Evolutionary conservation across 2,113 vertebrate genomes (phyloP), one percentile per base, ranked within the genome.

Genomic region (Helogale parvula): DNA sequence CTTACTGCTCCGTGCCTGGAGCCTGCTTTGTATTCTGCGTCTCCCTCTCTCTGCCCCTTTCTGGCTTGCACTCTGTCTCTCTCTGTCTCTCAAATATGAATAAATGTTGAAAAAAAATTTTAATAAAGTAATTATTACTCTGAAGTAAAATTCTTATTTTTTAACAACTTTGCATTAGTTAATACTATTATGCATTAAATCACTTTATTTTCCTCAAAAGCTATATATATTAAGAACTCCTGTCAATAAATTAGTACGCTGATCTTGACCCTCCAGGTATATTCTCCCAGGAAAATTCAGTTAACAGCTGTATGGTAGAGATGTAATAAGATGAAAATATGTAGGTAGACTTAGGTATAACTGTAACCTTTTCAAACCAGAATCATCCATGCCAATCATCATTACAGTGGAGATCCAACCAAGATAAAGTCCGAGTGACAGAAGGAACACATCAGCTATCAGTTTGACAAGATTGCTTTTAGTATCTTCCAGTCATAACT

Each of bases 301-400:
- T n/a, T n/a, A 60, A 19, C 15, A 86, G 23, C 7, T 72, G 16
- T 94, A 21, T 65, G 1, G 7, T 79, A 63, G 1, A 94, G 45
- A 95, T 16, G 63, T 38, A 68, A 3, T 25, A 82, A 27, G 5
- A 79, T 54, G 79, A 91, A 88, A 38, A 83, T 54, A 63, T 72
- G 82, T 96, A 72, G 79, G 29, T 27, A 86, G 72, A 86, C 23
- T 80, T 96, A 60, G 23, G 14, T 93, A 71, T 38, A 72, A 74
- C 60, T 94, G 35, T 96, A 94, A 83, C 25, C 19, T 94, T 97
- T 96, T 80, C 13, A 92, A 89, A 54, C 47, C 12, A 90, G 31
- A 87, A 68, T 76, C 50, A 90, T 31, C 9, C 33, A 80, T 94
- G 35, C 15, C 76, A 96, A 15, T 83, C 38, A 81, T 82, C 38